Evolutionary conservation across 2,113 vertebrate genomes (phyloP), one percentile per base, ranked within the genome.

Genomic region (Serinus canaria): DNA sequence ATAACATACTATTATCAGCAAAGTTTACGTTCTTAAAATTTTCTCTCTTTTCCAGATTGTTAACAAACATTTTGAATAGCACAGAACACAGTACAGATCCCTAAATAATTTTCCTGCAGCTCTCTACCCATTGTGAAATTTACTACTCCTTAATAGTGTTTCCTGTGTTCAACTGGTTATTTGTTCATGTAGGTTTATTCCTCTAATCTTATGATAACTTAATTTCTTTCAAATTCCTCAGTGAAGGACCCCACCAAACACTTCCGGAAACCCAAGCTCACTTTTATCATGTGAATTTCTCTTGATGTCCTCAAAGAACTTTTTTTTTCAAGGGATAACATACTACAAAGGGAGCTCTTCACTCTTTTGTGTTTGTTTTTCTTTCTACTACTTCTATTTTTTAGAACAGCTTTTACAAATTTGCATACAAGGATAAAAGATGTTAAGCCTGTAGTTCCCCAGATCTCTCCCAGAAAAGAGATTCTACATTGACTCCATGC

Each of bases 51-150:
- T 77, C 35, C 39, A 83, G 25, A 66, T 27, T 50, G 58, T 49
- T 92, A 94, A 95, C 35, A 80, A 88, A 83, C 55, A 83, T 83
- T 86, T 95, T 56, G 73, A 90, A 80, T 30, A 92, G 70, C 28
- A 78, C 20, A 87, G 56, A 90, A 67, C 25, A 70, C 27, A 84
- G 59, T 16, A 66, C 13, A 73, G 53, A 76, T 64, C 44, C 41
- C 62, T 59, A 66, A 41, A 50, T 31, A 73, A 80, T 87, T 73
- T 73, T 41, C 28, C 53, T 77, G 23, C 31, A 90, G 55, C n/a
- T 83, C 53, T 85, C 53, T 73, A 79, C 49, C 43, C 55, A 53
- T 24, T 31, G 64, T 63, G 62, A 90, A 87, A 88, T 62, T 28
- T 15, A 64, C 41, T 60, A n/a, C 67, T 87, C 52, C 33, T 87